Percentiles rank a stretch among this genome's conserved stretches.
These are phyloP conservation scores for Aphodius granarius DNA, from an alignment of 2,888 invertebrate genomes.

Conservation along the genomic window DNA sequence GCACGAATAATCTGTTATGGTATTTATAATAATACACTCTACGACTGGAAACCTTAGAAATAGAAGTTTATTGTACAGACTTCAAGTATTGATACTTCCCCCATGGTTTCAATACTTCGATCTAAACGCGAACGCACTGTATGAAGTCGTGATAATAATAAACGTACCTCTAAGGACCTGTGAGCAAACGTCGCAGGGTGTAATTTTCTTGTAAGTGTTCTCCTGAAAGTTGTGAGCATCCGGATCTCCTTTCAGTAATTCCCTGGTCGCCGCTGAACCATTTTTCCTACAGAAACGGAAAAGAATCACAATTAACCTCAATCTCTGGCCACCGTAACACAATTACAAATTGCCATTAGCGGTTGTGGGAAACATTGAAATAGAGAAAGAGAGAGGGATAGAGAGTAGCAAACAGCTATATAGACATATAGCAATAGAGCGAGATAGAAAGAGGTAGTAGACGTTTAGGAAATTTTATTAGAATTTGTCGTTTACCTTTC, in stretches of 20 bases:
- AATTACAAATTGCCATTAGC: conserved; percentile 7
- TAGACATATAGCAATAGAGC: not conserved
- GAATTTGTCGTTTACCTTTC: not conserved
- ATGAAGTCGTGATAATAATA: not conserved
- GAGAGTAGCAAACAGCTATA: not conserved
- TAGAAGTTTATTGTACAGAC: no score
- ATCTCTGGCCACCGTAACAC: not conserved
- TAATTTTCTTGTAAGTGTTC: conserved; percentile 94
- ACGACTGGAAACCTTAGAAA: no score
- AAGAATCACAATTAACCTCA: conserved; percentile 6
- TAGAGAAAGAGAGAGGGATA: not conserved
- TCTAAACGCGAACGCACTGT: no score
- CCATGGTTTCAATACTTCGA: not conserved
- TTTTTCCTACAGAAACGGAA: conserved; percentile 63
- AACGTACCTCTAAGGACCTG: conserved; percentile 84
- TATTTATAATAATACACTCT: no score
- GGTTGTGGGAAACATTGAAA: conserved; percentile 1
- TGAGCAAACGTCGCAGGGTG: conserved; percentile 91
- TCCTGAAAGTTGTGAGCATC: conserved; percentile 88
- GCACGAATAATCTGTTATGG: no score
- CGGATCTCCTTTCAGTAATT: conserved; percentile 63
- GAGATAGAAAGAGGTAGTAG: not conserved
- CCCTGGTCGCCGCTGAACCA: conserved; percentile 65
- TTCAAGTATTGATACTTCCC: no score
- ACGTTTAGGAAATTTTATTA: not conserved